These are phyloP conservation scores for Luperina testacea DNA, from an alignment of 2,888 invertebrate genomes.

Conservation along the genomic window DNA sequence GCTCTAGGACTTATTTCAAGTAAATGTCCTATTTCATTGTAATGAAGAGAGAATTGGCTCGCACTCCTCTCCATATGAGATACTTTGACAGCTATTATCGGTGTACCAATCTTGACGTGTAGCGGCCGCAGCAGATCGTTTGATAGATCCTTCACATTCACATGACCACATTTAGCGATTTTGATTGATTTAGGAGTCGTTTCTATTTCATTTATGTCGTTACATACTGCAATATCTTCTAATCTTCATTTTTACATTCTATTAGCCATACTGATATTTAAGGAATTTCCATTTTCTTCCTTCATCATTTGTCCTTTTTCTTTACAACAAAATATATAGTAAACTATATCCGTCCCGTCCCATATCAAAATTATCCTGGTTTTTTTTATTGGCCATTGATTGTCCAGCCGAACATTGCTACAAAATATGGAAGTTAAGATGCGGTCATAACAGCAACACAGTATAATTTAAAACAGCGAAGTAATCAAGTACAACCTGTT, in stretches of 20 bases:
- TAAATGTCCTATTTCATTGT: neutral
- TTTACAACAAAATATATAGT: too few species aligned
- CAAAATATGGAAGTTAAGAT: neutral
- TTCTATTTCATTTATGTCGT: neutral
- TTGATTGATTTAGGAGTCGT: slow-evolving; percentile 19
- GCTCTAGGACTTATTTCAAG: neutral
- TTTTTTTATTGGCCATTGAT: too few species aligned
- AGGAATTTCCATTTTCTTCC: too few species aligned
- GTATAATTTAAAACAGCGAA: slow-evolving; percentile 16
- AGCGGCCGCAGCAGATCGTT: neutral
- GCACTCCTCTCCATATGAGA: neutral
- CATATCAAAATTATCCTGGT: too few species aligned
- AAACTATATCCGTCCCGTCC: neutral
- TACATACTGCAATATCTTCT: too few species aligned
- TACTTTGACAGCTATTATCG: neutral
- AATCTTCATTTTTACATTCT: neutral
- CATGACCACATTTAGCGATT: neutral
- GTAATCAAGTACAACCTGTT: slow-evolving; percentile 31
- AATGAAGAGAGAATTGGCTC: neutral
- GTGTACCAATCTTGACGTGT: neutral
- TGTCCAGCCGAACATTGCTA: neutral
- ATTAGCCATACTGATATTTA: too few species aligned
- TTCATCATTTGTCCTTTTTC: too few species aligned
- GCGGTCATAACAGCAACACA: neutral
- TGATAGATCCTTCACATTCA: neutral